Evolutionary conservation across 2,113 vertebrate genomes (phyloP), one percentile per base, ranked within the genome.

Genomic region (Campylomormyrus numenius): DNA sequence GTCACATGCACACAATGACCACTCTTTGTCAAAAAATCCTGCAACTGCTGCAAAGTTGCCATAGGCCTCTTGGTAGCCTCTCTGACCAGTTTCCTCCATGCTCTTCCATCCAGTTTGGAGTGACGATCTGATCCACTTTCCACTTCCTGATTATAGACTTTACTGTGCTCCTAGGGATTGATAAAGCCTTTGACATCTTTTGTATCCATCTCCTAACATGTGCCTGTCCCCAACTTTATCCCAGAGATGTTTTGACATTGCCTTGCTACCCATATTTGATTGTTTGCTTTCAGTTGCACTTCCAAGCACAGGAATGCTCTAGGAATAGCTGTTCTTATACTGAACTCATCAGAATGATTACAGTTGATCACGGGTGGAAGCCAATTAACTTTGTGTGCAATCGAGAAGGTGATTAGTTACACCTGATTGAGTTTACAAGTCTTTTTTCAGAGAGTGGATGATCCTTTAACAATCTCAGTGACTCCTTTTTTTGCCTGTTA

Each of bases 351-450:
- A 86, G 24, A 50, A 86, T 86, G 84, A 86, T 24, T 50, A 86
- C 84, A 86, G 21, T 15, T 86, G 45, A 86, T 45, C 9, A 86
- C 84, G n/a, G 84, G 21, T 86, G 84, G 42, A 86, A 86, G 84
- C 42, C 21, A 86, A 15, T 49, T 86, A 45, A 46, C 84, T 86
- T 86, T 3, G 48, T 86, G 46, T 86, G 84, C 84, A 24, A 86
- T 86, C 10, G 10, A 86, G 46, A 86, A 86, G 84, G 46, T 86
- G 84, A 86, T 24, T 86, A 86, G 48, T 45, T 86, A 86, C 84
- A 50, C 84, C 84, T 86, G 84, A 50, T 86, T 48, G 84, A 50
- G 46, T 86, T 86, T 86, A 86, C 84, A 86, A 86, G 84, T 49
- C 5, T 21, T 86, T 86, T 50, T 50, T 50, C 21, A 24, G 46